phyloP scores from a whole-genome alignment of 2,797 vertebrate species.

The Apodemus agrarius region DNA sequence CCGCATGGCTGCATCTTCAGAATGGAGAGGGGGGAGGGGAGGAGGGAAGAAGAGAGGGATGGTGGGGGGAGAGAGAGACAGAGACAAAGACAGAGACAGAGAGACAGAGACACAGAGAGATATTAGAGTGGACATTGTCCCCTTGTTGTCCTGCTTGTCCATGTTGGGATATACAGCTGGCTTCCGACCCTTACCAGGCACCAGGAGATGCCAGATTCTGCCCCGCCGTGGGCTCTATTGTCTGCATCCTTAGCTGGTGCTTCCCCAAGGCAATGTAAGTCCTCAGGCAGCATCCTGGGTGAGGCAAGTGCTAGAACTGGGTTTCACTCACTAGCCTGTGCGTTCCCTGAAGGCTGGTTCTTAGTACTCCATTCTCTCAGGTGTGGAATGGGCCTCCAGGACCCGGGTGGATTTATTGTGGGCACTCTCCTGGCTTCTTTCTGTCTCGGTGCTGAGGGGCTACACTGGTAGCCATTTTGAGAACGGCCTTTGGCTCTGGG shows the following conservation, averaged over 20 bases:
- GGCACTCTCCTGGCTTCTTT: neutral
- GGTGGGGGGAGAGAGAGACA: too few species aligned
- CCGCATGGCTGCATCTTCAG: neutral
- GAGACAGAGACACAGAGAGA: too few species aligned
- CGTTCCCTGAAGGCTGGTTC: neutral
- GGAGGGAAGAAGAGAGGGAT: too few species aligned
- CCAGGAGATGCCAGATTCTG: neutral
- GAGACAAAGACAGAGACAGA: too few species aligned
- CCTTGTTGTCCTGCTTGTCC: neutral
- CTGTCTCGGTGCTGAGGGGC: constrained; percentile 52
- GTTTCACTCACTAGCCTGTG: neutral
- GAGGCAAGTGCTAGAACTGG: too few species aligned
- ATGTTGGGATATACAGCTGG: neutral
- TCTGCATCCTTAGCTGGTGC: neutral
- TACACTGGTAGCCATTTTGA: constrained; percentile 57
- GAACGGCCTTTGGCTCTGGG: neutral
- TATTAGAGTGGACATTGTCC: too few species aligned
- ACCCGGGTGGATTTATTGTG: neutral
- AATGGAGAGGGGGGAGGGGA: neutral
- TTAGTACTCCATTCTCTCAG: neutral
- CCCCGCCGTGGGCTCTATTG: neutral
- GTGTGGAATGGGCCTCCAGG: too few species aligned
- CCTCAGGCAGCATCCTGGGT: too few species aligned
- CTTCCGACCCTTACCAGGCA: neutral
- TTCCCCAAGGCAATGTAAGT: too few species aligned